These are phyloP conservation scores for Uria aalge DNA, from an alignment of 2,113 vertebrate genomes.

Conservation along the genomic window DNA sequence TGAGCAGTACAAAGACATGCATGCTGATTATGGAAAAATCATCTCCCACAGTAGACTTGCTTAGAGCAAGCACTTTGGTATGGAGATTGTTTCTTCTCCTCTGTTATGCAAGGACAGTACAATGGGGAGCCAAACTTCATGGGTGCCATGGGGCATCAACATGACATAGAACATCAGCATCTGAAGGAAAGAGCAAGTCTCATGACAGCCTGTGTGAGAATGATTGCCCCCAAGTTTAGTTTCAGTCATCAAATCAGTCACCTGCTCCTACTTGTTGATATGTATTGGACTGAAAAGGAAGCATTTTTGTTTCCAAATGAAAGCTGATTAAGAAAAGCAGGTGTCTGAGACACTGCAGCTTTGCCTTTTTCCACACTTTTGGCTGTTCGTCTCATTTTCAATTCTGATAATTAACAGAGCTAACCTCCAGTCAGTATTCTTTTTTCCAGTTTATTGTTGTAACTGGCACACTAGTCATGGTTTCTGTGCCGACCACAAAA, in stretches of 20 bases:
- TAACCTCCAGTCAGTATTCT: not conserved
- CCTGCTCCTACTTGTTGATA: not conserved
- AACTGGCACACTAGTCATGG: not conserved
- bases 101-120: not conserved
- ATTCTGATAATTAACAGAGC: conserved; percentile 6
- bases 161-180: not conserved
- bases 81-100: not conserved
- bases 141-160: not conserved
- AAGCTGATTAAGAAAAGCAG: not conserved
- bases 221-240: not conserved
- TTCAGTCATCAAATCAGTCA: not conserved
- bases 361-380: not conserved
- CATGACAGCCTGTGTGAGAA: not conserved
- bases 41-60: not conserved
- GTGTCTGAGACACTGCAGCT: not conserved
- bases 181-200: not conserved
- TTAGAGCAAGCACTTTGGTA: not conserved
- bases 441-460: not conserved
- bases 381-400: not conserved
- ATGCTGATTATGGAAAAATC: not conserved
- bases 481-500: not conserved
- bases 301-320: not conserved
- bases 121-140: not conserved
- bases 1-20: not conserved
- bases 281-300: not conserved